Evolutionary conservation across 2,888 invertebrate species (phyloP), one percentile per base, ranked within the genome.

Genomic region (Azorinus chamasolen): DNA sequence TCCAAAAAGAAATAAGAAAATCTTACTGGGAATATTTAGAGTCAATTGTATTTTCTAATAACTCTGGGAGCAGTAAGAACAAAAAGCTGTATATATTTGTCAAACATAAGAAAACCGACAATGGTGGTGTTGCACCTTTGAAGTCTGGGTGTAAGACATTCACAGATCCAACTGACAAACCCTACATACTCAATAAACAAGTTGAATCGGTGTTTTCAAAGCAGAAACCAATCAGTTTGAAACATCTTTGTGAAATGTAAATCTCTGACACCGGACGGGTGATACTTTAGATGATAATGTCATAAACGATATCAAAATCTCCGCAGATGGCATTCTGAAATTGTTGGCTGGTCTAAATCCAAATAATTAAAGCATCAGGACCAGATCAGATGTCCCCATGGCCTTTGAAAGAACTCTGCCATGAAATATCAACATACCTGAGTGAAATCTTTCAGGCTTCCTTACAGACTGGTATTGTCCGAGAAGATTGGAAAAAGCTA

Each of bases 31-130:
- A 27, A 45, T 61, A 69, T 20, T n/a, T 69, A 1, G 61, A 69
- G 37, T 22, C 16, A 18, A 54, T 69, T 1, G 61, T 69, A 16
- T 69, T 69, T 46, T 16, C 20, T 8, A 32, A 39, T 27, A 37
- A 61, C 32, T 25, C 43, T 20, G 8, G 54, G 16, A 10, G 1
- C 1, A 32, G 22, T 24, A 27, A 54, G 37, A 61, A 46, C 3
- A 69, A 69, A n/a, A 69, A 58, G 25, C 46, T 61, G 16, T 61
- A 69, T 18, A 10, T 24, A 2, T 69, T 37, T 46, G 20, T 69
- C 1, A 69, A 69, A 59, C 39, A 51, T 12, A 59, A 68, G 1
- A 18, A 41, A 25, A 51, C 59, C 18, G 68, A 61, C 18, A 61
- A 25, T 27, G 1, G 12, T 24, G 55, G 57, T 14, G 24, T 65